Evolutionary conservation across 2,888 invertebrate species (phyloP).

Genomic region (Morpho achilles): DNA sequence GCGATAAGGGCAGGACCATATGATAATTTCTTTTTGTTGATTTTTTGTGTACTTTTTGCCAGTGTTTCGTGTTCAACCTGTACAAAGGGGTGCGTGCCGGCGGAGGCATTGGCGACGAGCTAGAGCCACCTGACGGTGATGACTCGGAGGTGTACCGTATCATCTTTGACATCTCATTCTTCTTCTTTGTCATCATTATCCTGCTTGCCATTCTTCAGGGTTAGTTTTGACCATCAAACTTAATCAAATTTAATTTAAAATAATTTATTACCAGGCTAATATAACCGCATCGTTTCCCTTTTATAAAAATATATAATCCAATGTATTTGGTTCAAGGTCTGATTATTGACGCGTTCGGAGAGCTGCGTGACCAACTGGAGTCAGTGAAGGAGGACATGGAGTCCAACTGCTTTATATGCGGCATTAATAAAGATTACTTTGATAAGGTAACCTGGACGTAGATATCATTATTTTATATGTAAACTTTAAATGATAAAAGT

Average conservation of each 20-base stretch:
- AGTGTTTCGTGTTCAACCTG: slow-evolving; percentile 99
- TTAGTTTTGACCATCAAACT: slow-evolving; percentile 47
- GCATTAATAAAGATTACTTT: slow-evolving; percentile 98
- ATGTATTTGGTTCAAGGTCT: slow-evolving; percentile 84
- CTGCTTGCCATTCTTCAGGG: slow-evolving; percentile 99
- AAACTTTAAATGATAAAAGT: too few species aligned
- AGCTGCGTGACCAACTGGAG: slow-evolving; percentile 99
- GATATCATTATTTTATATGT: too few species aligned
- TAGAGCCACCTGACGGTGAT: slow-evolving; percentile 98
- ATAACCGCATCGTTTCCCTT: too few species aligned
- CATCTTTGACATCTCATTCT: slow-evolving; percentile 99
- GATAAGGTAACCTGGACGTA: slow-evolving; percentile 82
- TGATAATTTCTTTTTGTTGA: slow-evolving; percentile 17
- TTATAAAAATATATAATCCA: too few species aligned
- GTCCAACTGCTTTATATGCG: slow-evolving; percentile 99
- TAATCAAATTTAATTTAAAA: too few species aligned
- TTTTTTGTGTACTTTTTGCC: slow-evolving; percentile 35
- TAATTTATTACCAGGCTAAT: too few species aligned
- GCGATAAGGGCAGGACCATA: too few species aligned
- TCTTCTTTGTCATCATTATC: slow-evolving; percentile 99
- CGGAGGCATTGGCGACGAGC: slow-evolving; percentile 99
- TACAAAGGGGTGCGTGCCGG: slow-evolving; percentile 99
- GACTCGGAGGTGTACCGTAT: slow-evolving; percentile 98
- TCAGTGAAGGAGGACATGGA: slow-evolving; percentile 99
- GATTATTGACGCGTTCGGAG: slow-evolving; percentile 99